A percentile compares a stretch with the other conserved stretches of the same genome.
Evolutionary conservation across 2,888 invertebrate genomes (phyloP).

Genomic region (Azorinus chamasolen): DNA sequence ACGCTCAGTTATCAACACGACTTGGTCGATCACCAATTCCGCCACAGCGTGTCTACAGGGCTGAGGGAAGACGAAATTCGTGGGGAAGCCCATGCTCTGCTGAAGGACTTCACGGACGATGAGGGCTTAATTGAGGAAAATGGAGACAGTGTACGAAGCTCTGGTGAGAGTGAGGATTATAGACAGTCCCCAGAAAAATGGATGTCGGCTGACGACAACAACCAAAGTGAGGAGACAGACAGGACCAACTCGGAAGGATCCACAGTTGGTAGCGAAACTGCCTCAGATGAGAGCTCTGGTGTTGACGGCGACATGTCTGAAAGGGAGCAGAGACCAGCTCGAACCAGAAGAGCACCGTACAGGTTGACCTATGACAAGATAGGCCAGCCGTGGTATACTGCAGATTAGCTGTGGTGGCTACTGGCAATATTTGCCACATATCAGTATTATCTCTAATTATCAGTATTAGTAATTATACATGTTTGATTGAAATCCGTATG

Average conservation of each 20-base stretch:
- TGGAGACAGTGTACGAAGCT: too few species aligned
- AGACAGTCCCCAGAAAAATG: background rate
- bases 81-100: too few species aligned
- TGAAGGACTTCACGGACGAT: too few species aligned
- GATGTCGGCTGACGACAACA: background rate
- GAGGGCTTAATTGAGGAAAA: too few species aligned
- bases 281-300: background rate
- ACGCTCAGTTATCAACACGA: constrained; percentile 1
- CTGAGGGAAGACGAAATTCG: too few species aligned
- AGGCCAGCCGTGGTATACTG: constrained; percentile 10
- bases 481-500: too few species aligned
- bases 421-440: too few species aligned
- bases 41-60: too few species aligned
- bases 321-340: background rate
- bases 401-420: too few species aligned
- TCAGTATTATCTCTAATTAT: constrained; percentile 1
- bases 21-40: background rate
- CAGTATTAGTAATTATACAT: too few species aligned
- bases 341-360: constrained; percentile 6
- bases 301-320: background rate
- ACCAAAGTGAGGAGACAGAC: background rate
- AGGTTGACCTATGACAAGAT: constrained; percentile 9
- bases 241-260: background rate
- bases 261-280: background rate
- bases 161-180: too few species aligned